Base-by-base conservation (phyloP, 35 echinoderm and acorn worm genomes). In the Chiridota heheva region DNA sequence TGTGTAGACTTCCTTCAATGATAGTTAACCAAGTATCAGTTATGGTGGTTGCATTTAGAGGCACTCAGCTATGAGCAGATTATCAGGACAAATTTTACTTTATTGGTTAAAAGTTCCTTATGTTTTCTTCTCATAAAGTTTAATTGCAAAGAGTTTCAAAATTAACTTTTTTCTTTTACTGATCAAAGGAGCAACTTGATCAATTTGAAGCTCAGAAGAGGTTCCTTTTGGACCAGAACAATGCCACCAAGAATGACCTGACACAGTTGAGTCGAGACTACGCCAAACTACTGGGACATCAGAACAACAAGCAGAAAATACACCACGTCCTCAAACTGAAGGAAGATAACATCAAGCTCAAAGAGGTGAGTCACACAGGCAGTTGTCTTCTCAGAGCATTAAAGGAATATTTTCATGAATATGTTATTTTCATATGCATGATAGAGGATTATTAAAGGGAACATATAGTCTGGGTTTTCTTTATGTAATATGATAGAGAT, bases 291-390 rank as follows among this genome's bases (percentile, higher is more conserved):
- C 89, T 98, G 25, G 95, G 95, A 17, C 95, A 98, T 48, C 88
- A 98, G 67, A 98, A 98, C 42, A 85, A 87, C 42, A 91, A 87
- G 60, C 95, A 98, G 64, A 98, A 98, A 68, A 98, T 98, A 32
- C 95, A 98, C 42, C 95, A 98, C 46, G 60, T 98, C 20, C 27
- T 87, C 65, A 98, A 98, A 71, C 81, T 98, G 22, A 98, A 98
- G 30, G 77, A 91, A 5, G 95, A 98, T 70, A 98, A 98, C 57
- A 16, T 91, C 7, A 43, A 69, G 29, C 76, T 98, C 35, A 98
- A 92, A 63, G 76, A 98, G 85, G 95, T 98, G 37, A 67, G 60
- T 51, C 33, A 31, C n/a, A n/a, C n/a, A n/a, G n/a, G n/a, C n/a
- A n/a, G n/a, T n/a, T n/a, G n/a, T n/a, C 5, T 3, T 31, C 36